Evolutionary conservation across 2,113 vertebrate genomes (phyloP).

Genomic region (Petaurus breviceps): DNA sequence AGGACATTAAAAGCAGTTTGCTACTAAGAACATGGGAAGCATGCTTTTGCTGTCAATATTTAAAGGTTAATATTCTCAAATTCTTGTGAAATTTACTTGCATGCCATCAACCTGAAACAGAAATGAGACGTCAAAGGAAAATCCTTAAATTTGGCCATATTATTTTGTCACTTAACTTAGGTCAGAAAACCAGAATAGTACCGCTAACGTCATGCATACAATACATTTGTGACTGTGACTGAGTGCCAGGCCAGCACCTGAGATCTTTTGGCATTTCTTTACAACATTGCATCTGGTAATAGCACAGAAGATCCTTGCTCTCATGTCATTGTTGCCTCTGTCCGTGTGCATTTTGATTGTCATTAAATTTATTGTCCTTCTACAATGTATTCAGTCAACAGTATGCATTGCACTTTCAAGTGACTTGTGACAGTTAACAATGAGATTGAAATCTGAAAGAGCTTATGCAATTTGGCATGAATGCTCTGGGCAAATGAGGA

Average conservation of each 20-base stretch:
- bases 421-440: background rate
- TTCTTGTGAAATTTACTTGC: too few relatives aligned
- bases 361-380: too few relatives aligned
- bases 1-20: background rate
- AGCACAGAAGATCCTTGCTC: too few relatives aligned
- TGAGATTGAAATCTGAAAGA: background rate
- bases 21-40: background rate
- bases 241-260: too few relatives aligned
- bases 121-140: background rate
- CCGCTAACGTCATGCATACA: background rate
- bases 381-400: too few relatives aligned
- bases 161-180: too few relatives aligned
- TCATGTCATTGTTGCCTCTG: too few relatives aligned
- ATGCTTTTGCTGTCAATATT: too few relatives aligned
- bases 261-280: background rate
- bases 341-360: background rate
- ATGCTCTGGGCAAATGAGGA: background rate
- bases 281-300: background rate
- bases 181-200: background rate
- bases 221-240: too few relatives aligned
- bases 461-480: background rate
- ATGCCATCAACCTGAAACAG: background rate
- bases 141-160: background rate
- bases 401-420: background rate
- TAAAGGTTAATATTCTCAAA: too few relatives aligned